Conservation (phyloP, 1,140 invertebrate species). For the Thrips palmi region DNA sequence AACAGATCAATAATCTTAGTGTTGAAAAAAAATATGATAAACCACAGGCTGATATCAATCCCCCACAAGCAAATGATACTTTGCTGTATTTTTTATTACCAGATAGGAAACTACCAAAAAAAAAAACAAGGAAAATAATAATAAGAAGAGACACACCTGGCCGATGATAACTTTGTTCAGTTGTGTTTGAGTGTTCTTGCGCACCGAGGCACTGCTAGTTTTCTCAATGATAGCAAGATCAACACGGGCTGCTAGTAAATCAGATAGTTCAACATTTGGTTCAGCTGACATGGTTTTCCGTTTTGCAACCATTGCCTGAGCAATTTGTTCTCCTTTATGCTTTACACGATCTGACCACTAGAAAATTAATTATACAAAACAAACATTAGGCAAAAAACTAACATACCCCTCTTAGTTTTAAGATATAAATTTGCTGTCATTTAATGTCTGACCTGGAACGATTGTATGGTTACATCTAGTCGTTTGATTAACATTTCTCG, state of each 20-base stretch:
- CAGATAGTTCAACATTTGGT: slow-evolving; percentile 43
- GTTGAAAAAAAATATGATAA: too few relatives aligned
- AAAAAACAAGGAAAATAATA: slow-evolving; percentile 4
- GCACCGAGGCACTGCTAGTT: slow-evolving; percentile 59
- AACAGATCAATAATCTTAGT: too few relatives aligned
- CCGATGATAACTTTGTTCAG: slow-evolving; percentile 81
- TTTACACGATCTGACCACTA: slow-evolving; percentile 74
- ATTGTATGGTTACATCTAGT: slow-evolving; percentile 85
- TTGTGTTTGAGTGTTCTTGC: slow-evolving; percentile 58
- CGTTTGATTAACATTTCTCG: slow-evolving; percentile 77
- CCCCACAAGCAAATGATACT: neutral
- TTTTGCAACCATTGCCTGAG: slow-evolving; percentile 44
- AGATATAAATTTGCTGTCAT: slow-evolving; percentile 14
- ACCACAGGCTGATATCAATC: neutral
- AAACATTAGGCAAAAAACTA: too few relatives aligned
- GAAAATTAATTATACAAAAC: slow-evolving; percentile 15
- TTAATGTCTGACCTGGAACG: slow-evolving; percentile 46
- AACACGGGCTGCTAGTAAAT: slow-evolving; percentile 63
- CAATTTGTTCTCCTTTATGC: slow-evolving; percentile 50
- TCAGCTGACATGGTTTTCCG: slow-evolving; percentile 38
- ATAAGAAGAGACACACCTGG: slow-evolving; percentile 24
- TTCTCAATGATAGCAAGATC: slow-evolving; percentile 73
- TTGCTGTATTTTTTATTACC: slow-evolving; percentile 8
- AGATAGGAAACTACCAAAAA: neutral
- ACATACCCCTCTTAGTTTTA: neutral